Conservation (phyloP, 2,888 invertebrate genomes). For the Rhagonycha lutea region DNA sequence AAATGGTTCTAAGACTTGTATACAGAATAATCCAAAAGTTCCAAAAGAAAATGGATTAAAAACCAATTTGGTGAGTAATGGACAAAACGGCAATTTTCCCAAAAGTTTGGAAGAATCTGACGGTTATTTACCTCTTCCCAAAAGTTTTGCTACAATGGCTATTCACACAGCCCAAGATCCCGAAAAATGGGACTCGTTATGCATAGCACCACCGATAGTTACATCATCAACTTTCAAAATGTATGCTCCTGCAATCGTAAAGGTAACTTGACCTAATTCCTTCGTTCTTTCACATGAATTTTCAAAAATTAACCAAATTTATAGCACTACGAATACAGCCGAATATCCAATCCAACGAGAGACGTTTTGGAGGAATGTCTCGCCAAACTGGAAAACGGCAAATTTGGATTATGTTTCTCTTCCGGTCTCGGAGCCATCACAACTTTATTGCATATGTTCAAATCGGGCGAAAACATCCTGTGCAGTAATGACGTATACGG, state of each 20-base stretch:
- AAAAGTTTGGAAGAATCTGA: neutral
- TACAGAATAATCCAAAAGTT: too few species aligned
- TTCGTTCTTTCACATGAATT: neutral
- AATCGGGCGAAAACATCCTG: constrained; percentile 83
- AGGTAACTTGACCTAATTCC: too few species aligned
- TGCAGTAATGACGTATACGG: constrained; percentile 90
- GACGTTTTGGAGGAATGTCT: constrained; percentile 82
- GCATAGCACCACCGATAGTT: constrained; percentile 89
- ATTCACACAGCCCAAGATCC: constrained; percentile 93
- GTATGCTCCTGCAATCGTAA: constrained; percentile 68
- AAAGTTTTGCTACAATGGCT: constrained; percentile 84
- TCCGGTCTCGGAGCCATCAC: constrained; percentile 86
- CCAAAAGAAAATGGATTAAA: too few species aligned
- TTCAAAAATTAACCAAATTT: constrained; percentile 24
- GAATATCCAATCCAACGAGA: constrained; percentile 91
- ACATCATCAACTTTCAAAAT: constrained; percentile 93
- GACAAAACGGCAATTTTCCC: too few species aligned
- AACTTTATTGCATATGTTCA: constrained; percentile 72
- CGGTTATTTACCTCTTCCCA: constrained; percentile 61
- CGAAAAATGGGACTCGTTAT: constrained; percentile 82
- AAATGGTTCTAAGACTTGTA: too few species aligned
- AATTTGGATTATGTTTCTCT: constrained; percentile 76
- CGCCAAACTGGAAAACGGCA: constrained; percentile 83
- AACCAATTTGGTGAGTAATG: too few species aligned
- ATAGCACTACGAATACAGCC: constrained; percentile 83